phyloP scores from a whole-genome alignment of 1,140 invertebrate genomes.

The Camponotus vicinus region DNA sequence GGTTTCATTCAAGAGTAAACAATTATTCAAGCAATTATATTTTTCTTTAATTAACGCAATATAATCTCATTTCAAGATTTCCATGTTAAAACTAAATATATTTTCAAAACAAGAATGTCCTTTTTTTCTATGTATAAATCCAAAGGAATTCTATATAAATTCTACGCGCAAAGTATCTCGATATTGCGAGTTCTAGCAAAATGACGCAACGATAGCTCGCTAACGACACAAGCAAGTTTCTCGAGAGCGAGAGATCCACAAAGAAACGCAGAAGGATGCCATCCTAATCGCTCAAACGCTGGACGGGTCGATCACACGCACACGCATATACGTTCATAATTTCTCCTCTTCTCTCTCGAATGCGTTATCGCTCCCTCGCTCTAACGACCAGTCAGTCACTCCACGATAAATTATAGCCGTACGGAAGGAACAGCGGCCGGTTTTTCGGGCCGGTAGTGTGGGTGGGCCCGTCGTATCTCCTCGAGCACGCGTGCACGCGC shows the following conservation, averaged over 20 bases:
- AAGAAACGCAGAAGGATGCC: conserved; percentile 53
- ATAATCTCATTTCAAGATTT: too few species aligned
- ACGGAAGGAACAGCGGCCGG: conserved; percentile 81
- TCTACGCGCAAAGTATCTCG: conserved; percentile 24
- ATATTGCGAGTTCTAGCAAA: conserved; percentile 11
- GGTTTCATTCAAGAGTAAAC: too few species aligned
- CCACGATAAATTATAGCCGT: conserved; percentile 82
- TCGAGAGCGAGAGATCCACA: conserved; percentile 44
- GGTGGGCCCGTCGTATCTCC: conserved; percentile 79
- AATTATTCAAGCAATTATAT: too few species aligned
- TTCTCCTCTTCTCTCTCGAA: conserved; percentile 22
- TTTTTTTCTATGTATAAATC: neutral
- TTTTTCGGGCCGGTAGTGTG: conserved; percentile 79
- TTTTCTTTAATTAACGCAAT: too few species aligned
- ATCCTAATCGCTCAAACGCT: conserved; percentile 54
- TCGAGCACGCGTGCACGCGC: neutral
- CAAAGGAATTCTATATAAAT: neutral
- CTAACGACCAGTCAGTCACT: conserved; percentile 82
- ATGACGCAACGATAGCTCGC: conserved; percentile 53
- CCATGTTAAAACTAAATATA: too few species aligned
- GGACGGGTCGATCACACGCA: conserved; percentile 49
- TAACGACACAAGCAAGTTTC: conserved; percentile 39
- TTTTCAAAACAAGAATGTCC: too few species aligned
- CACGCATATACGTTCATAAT: neutral
- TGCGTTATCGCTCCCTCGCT: conserved; percentile 36